These are phyloP conservation scores for Hypolimnas misippus DNA, from an alignment of 2,888 invertebrate genomes.

Conservation along the genomic window DNA sequence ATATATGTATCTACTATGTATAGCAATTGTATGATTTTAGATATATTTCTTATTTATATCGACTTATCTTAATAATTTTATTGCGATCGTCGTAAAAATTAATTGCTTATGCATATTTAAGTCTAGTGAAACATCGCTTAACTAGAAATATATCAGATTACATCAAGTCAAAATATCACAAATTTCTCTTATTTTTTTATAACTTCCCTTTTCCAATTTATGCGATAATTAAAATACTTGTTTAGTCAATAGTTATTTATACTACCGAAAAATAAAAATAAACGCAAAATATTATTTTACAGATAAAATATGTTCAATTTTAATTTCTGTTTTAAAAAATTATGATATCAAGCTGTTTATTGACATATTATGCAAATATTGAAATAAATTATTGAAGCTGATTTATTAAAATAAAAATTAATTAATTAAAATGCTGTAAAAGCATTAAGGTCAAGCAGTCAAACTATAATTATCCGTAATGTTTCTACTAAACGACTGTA, in stretches of 20 bases:
- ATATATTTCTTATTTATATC: neutral
- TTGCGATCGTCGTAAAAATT: neutral
- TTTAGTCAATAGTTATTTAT: neutral
- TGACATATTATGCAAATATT: constrained; percentile 47
- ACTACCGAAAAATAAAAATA: neutral
- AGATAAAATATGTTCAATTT: neutral
- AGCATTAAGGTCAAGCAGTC: constrained; percentile 66
- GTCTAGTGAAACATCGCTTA: neutral
- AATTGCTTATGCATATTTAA: constrained; percentile 2
- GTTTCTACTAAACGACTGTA: constrained; percentile 83
- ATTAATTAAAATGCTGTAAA: constrained; percentile 46
- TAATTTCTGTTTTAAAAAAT: neutral
- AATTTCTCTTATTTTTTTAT: neutral
- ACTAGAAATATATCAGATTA: neutral
- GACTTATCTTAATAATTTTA: neutral
- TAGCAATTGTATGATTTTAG: neutral
- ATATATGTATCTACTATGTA: neutral
- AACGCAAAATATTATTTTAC: neutral
- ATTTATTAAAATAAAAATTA: constrained; percentile 8
- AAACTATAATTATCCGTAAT: constrained; percentile 81
- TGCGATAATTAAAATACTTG: neutral
- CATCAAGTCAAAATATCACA: neutral
- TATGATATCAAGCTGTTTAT: constrained; percentile 40
- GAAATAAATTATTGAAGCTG: constrained; percentile 1
- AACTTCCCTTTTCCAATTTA: constrained; percentile 1